Conservation (phyloP, 2,888 invertebrate species). For the Dusona sp. region DNA sequence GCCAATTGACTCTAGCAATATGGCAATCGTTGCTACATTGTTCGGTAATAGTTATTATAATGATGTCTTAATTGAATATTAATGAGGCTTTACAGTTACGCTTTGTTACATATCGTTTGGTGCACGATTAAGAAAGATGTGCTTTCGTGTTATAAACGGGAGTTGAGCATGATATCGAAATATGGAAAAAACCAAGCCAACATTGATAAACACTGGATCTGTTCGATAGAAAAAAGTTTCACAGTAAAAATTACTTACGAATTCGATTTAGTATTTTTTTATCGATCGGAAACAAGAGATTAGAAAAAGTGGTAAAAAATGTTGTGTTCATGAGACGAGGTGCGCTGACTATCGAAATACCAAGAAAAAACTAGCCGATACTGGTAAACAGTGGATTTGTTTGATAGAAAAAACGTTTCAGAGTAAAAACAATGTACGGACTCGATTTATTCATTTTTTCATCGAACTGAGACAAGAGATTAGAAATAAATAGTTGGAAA, state of each 20-base stretch:
- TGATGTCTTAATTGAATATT: no score
- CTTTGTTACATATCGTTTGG: conserved; percentile 45
- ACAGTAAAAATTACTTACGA: background rate
- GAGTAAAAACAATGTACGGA: background rate
- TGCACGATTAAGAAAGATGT: conserved; percentile 22
- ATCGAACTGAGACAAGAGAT: background rate
- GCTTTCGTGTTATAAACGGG: no score
- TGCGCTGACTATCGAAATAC: background rate
- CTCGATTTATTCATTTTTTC: background rate
- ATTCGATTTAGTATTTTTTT: no score
- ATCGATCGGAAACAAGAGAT: no score
- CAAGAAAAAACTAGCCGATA: background rate
- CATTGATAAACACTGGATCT: background rate
- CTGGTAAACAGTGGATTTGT: background rate
- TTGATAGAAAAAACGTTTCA: background rate
- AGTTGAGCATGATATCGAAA: conserved; percentile 1
- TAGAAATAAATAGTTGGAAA: background rate
- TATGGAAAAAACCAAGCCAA: background rate
- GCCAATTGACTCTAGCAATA: no score
- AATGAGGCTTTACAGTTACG: background rate
- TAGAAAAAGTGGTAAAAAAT: no score
- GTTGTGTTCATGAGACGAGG: no score
- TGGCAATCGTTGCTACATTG: no score
- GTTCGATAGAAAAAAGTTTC: background rate
- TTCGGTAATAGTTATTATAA: no score